These are phyloP conservation scores for Rapana venosa DNA, from an alignment of 2,888 invertebrate species.

Conservation along the genomic window DNA sequence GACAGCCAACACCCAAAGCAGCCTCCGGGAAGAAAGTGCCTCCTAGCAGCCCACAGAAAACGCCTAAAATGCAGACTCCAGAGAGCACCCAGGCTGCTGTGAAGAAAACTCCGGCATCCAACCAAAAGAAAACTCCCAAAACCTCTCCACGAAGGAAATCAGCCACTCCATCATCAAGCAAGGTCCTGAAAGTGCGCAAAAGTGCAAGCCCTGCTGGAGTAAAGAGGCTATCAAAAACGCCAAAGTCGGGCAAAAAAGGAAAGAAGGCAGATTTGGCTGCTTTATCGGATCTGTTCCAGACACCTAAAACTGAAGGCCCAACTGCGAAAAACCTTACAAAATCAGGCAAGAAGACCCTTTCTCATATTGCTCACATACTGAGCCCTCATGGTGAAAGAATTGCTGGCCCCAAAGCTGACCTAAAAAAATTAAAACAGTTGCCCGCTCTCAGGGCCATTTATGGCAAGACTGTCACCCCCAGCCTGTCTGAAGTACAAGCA, in stretches of 20 bases:
- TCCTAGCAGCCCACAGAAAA: neutral
- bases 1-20: constrained; percentile 27
- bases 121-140: constrained; percentile 21
- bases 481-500: constrained; percentile 52
- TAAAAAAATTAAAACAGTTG: constrained; percentile 70
- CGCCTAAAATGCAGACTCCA: neutral
- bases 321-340: neutral
- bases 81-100: neutral
- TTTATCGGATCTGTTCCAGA: constrained; percentile 49
- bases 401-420: constrained; percentile 56
- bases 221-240: constrained; percentile 48
- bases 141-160: constrained; percentile 23
- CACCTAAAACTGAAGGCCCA: constrained; percentile 45
- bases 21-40: neutral
- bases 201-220: constrained; percentile 41
- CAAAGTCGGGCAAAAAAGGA: constrained; percentile 51
- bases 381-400: constrained; percentile 52
- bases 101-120: neutral
- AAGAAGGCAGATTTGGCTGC: constrained; percentile 52
- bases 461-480: constrained; percentile 71
- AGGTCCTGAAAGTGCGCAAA: constrained; percentile 31
- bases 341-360: constrained; percentile 49
- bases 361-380: constrained; percentile 18
- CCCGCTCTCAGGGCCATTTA: constrained; percentile 71
- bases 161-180: constrained; percentile 38